These are phyloP conservation scores for Rhynchophorus ferrugineus DNA, from an alignment of 1,140 invertebrate species.

Conservation along the genomic window DNA sequence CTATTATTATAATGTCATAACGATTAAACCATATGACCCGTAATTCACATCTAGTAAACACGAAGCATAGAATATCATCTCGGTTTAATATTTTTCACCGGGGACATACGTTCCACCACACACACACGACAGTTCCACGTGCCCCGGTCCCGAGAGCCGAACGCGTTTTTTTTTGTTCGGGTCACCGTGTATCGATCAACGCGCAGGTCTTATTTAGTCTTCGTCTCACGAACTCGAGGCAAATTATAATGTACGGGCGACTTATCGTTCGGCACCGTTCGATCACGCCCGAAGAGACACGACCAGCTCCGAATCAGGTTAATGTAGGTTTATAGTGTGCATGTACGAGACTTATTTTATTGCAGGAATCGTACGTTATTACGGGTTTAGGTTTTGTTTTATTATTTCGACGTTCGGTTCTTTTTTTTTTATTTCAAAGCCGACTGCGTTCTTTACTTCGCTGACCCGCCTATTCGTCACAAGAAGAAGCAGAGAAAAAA, in stretches of 20 bases:
- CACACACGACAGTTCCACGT: not conserved
- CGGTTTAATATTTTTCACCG: not conserved
- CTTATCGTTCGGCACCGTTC: too few relatives aligned
- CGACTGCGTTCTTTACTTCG: not conserved
- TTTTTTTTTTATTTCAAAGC: too few relatives aligned
- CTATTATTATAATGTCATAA: too few relatives aligned
- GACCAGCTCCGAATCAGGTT: too few relatives aligned
- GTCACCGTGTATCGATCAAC: not conserved
- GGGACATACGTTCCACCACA: not conserved
- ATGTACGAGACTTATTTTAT: not conserved
- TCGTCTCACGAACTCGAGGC: not conserved
- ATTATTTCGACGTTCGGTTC: too few relatives aligned
- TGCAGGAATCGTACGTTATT: not conserved
- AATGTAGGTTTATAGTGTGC: constrained; percentile 5
- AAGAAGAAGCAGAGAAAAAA: not conserved
- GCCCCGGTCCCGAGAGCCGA: too few relatives aligned
- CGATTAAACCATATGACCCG: too few relatives aligned
- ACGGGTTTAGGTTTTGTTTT: not conserved
- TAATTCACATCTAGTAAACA: too few relatives aligned
- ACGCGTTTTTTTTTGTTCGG: too few relatives aligned
- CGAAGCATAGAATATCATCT: too few relatives aligned
- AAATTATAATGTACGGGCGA: not conserved
- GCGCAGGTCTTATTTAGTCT: not conserved
- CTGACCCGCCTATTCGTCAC: not conserved
- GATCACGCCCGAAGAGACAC: too few relatives aligned